Conservation (phyloP, 2,888 invertebrate species). For the Orthosia cruda region DNA sequence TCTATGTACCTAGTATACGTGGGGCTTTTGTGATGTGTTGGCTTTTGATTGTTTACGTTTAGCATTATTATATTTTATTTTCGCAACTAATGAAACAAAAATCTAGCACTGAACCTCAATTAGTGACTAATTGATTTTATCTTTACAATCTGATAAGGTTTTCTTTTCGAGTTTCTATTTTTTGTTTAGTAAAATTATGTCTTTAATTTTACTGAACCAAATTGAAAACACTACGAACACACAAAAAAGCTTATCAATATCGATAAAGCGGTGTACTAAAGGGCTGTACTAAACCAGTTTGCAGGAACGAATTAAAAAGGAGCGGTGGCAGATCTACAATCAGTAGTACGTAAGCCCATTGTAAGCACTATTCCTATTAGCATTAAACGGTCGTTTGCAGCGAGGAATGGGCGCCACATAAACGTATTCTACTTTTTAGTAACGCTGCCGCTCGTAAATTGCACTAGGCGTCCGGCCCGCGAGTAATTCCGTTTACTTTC, state of each 20-base stretch:
- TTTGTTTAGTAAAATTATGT: too few species aligned
- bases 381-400: constrained; percentile 58
- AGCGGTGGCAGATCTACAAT: too few species aligned
- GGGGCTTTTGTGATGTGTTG: too few species aligned
- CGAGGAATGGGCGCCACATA: constrained; percentile 69
- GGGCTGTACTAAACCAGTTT: constrained; percentile 28
- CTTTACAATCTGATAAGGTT: background rate
- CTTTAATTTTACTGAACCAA: background rate
- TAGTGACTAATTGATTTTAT: background rate
- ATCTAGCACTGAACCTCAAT: too few species aligned
- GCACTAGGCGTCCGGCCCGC: constrained; percentile 74
- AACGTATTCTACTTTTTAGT: constrained; percentile 77
- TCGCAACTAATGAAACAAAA: too few species aligned
- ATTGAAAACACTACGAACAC: background rate
- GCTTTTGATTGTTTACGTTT: background rate
- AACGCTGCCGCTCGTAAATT: constrained; percentile 79
- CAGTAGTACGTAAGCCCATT: too few species aligned
- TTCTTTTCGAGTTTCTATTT: too few species aligned
- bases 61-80: too few species aligned
- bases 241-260: constrained; percentile 17
- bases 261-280: constrained; percentile 17
- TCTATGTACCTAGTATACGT: too few species aligned
- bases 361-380: too few species aligned
- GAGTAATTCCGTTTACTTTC: constrained; percentile 73
- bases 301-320: constrained; percentile 43